These are phyloP conservation scores for Micrasema longulum DNA, from an alignment of 1,140 invertebrate species.

Conservation along the genomic window DNA sequence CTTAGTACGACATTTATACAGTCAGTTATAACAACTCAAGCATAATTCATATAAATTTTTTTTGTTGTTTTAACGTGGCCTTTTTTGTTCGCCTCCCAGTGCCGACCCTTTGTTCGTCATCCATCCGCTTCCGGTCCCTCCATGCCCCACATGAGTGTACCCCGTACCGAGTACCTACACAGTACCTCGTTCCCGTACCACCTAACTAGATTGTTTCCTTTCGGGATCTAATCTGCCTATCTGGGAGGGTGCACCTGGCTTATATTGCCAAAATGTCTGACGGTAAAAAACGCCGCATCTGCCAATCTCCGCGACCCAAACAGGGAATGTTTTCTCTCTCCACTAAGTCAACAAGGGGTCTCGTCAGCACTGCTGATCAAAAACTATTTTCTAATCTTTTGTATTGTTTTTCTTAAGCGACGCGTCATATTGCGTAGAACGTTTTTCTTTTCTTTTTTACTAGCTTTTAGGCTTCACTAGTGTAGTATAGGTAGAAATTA, in stretches of 20 bases:
- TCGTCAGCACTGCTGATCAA: slow-evolving; percentile 1
- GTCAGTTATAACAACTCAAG: too few species aligned
- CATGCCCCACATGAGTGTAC: neutral
- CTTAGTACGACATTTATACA: too few species aligned
- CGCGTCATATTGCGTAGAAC: too few species aligned
- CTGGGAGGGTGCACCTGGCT: slow-evolving; percentile 46
- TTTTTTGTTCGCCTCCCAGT: too few species aligned
- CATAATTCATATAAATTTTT: too few species aligned
- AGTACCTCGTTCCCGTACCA: slow-evolving; percentile 15
- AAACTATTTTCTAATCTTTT: too few species aligned
- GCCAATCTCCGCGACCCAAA: slow-evolving; percentile 24
- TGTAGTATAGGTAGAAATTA: too few species aligned
- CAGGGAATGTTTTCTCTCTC: slow-evolving; percentile 1
- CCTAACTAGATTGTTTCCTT: slow-evolving; percentile 51
- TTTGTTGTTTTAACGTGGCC: too few species aligned
- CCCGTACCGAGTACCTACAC: slow-evolving; percentile 38
- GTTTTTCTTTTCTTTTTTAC: too few species aligned
- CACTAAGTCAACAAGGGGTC: neutral
- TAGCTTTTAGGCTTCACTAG: too few species aligned
- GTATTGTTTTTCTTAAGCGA: too few species aligned
- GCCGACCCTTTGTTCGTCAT: too few species aligned
- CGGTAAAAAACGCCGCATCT: slow-evolving; percentile 39
- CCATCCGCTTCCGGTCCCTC: slow-evolving; percentile 33
- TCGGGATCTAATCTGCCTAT: slow-evolving; percentile 49
- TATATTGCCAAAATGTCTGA: slow-evolving; percentile 26